Evolutionary conservation across 2,888 invertebrate genomes (phyloP).

Genomic region (Pseudanteris insignis): DNA sequence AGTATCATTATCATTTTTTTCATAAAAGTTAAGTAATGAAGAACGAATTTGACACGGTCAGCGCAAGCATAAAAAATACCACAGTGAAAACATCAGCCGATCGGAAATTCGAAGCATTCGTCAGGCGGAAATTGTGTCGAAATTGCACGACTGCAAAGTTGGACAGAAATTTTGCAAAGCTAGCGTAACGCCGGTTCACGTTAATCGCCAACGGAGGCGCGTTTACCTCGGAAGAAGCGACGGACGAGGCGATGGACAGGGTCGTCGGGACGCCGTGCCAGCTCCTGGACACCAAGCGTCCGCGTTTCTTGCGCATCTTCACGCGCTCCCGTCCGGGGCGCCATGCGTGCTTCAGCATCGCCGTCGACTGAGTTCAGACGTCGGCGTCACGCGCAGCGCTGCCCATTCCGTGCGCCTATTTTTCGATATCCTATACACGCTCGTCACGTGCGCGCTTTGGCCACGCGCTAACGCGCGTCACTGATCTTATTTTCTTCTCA

Average conservation of each 20-base stretch:
- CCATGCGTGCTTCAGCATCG: conserved; percentile 60
- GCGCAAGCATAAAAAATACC: background rate
- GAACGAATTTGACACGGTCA: background rate
- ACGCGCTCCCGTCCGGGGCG: conserved; percentile 55
- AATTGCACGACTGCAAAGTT: too few species aligned
- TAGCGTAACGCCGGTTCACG: too few species aligned
- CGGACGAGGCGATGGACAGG: conserved; percentile 52
- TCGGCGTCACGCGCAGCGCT: conserved; percentile 9
- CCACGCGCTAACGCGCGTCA: background rate
- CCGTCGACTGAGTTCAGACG: conserved; percentile 8
- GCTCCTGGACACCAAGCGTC: conserved; percentile 61
- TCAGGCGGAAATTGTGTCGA: too few species aligned
- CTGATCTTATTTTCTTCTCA: background rate
- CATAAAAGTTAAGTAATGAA: too few species aligned
- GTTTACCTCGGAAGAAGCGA: background rate
- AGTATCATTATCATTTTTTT: too few species aligned
- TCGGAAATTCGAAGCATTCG: too few species aligned
- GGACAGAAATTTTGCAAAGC: too few species aligned
- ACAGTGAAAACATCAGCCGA: too few species aligned
- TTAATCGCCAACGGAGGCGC: too few species aligned
- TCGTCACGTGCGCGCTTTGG: conserved; percentile 14
- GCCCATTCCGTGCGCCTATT: conserved; percentile 9
- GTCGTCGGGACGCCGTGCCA: conserved; percentile 63
- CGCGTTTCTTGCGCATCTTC: conserved; percentile 56
- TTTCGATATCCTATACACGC: conserved; percentile 10